phyloP scores from a whole-genome alignment of 2,113 vertebrate genomes.

The Hystrix cristata region DNA sequence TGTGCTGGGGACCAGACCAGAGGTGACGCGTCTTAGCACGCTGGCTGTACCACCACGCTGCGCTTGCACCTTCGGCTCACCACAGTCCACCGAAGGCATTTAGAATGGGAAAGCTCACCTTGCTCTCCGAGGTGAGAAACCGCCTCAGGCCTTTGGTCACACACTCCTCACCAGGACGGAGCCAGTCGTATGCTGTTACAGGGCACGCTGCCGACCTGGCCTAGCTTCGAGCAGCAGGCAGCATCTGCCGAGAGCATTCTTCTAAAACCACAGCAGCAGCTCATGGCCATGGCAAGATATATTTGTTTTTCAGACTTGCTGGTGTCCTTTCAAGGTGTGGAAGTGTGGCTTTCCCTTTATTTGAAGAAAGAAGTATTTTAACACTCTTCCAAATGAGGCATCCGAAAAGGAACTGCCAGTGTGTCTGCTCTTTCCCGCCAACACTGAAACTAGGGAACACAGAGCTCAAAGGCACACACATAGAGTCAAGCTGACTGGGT shows the following conservation, averaged over 20 bases:
- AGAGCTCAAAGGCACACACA: slow-evolving; percentile 56
- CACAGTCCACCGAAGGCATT: not conserved
- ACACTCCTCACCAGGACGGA: not conserved
- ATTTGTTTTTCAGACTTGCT: slow-evolving; percentile 59
- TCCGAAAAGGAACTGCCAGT: slow-evolving; percentile 30
- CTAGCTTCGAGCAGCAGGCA: not conserved
- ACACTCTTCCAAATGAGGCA: slow-evolving; percentile 32
- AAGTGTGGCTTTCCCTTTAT: slow-evolving; percentile 60
- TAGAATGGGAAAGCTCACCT: not conserved
- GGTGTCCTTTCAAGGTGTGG: slow-evolving; percentile 71
- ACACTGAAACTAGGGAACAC: not conserved
- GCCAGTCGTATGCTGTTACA: not conserved
- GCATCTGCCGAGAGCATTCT: slow-evolving; percentile 30
- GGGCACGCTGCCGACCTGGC: not conserved
- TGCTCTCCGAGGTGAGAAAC: slow-evolving; percentile 18
- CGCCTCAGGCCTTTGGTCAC: slow-evolving; percentile 15
- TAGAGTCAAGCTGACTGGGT: slow-evolving; percentile 12
- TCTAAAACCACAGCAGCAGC: slow-evolving; percentile 63
- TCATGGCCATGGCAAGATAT: slow-evolving; percentile 38
- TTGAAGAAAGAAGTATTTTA: slow-evolving; percentile 69
- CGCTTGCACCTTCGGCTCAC: not conserved
- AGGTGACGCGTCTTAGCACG: not conserved
- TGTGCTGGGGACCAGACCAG: not conserved
- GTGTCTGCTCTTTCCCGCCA: not conserved
- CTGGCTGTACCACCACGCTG: fast-evolving